Percentiles rank a stretch among this genome's conserved stretches.
Evolutionary conservation across 2,888 invertebrate species (phyloP).

Genomic region (Campopleginae sp.): DNA sequence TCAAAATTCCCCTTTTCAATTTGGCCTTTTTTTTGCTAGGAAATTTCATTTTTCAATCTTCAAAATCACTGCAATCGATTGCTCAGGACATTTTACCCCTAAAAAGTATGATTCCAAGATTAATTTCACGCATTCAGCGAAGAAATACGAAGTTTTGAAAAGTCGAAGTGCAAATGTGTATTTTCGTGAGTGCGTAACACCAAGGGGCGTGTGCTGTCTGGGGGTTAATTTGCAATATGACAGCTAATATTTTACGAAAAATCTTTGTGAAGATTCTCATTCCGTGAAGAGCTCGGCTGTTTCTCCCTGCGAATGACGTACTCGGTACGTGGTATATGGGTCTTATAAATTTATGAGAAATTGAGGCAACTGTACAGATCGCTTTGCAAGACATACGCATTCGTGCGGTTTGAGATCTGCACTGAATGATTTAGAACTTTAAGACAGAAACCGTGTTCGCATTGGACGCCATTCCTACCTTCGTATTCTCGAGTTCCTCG

Average conservation of each 20-base stretch:
- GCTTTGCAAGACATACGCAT: slow-evolving; percentile 68
- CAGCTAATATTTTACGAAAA: neutral
- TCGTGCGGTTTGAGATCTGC: slow-evolving; percentile 72
- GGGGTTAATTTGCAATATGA: neutral
- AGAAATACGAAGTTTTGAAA: too few species aligned
- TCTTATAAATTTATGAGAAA: slow-evolving; percentile 41
- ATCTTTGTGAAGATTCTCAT: neutral
- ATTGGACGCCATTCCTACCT: slow-evolving; percentile 65
- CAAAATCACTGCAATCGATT: too few species aligned
- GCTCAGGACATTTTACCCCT: too few species aligned
- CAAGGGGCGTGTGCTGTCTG: too few species aligned
- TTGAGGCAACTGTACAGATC: slow-evolving; percentile 57
- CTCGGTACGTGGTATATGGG: neutral
- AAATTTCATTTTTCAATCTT: too few species aligned
- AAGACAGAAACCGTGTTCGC: slow-evolving; percentile 81
- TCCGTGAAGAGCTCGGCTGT: too few species aligned
- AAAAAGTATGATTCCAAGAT: too few species aligned
- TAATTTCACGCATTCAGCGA: too few species aligned
- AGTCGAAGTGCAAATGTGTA: too few species aligned
- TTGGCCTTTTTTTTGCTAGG: too few species aligned
- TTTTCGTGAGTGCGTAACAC: too few species aligned
- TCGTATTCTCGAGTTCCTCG: slow-evolving; percentile 54
- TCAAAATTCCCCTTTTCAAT: too few species aligned
- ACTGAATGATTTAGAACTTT: slow-evolving; percentile 80
- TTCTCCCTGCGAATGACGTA: neutral